Conservation (phyloP, 2,888 invertebrate species). For the Anorthoa munda region DNA sequence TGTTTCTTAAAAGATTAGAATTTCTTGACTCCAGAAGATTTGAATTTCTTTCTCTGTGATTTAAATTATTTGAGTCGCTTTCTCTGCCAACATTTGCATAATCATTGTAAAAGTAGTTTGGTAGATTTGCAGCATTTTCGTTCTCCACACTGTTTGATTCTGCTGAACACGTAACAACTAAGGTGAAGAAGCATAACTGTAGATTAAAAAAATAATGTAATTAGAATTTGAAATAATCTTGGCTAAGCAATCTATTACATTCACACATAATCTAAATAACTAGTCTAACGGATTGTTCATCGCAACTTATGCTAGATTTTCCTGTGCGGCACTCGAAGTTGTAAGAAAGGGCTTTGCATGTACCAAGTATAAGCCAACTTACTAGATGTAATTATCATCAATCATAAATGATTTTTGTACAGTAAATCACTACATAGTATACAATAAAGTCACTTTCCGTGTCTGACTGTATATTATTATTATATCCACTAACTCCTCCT, state of each 20-base stretch:
- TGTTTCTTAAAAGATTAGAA: not conserved
- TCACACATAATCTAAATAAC: not conserved
- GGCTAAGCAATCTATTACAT: not conserved
- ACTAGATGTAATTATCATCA: no score
- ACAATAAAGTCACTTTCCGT: no score
- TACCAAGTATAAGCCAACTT: not conserved
- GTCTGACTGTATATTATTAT: no score
- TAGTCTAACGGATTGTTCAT: not conserved
- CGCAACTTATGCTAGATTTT: not conserved
- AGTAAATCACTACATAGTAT: no score
- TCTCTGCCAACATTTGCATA: not conserved
- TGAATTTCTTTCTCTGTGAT: not conserved
- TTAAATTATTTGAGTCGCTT: not conserved
- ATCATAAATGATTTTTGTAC: no score
- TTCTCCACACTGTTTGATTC: not conserved
- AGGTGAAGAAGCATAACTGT: slow-evolving; percentile 18
- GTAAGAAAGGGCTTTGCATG: not conserved
- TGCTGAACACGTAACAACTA: not conserved
- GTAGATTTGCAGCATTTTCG: not conserved
- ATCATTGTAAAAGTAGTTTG: not conserved
- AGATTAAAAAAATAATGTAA: not conserved
- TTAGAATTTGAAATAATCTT: not conserved
- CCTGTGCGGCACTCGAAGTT: not conserved
- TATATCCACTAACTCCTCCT: no score
- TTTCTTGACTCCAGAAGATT: slow-evolving; percentile 1